Conservation (phyloP, 2,113 vertebrate genomes). For the Pipa parva region DNA sequence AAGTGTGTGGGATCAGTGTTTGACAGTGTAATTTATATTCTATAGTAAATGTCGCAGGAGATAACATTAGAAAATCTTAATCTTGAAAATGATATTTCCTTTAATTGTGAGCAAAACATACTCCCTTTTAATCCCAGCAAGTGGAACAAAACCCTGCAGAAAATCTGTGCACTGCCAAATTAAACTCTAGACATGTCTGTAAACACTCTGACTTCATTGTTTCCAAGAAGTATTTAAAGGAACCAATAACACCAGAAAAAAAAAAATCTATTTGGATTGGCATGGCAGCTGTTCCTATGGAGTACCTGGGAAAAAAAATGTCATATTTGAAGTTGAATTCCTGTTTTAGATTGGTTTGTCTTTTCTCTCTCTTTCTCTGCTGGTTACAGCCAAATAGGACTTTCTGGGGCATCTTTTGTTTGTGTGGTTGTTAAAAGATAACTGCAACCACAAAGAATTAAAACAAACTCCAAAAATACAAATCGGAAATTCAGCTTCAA, state of each 20-base stretch:
- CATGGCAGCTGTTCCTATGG: conserved; percentile 1
- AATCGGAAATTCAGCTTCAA: no score
- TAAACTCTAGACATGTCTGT: conserved; percentile 46
- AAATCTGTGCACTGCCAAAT: conserved; percentile 51
- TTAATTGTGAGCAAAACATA: conserved; percentile 63
- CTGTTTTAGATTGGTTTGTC: no score
- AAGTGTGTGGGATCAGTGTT: conserved; percentile 48
- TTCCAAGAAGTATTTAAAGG: conserved; percentile 47
- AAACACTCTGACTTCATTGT: conserved; percentile 32
- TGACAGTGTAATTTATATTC: conserved; percentile 55
- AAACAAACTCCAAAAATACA: no score
- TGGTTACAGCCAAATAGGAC: background rate
- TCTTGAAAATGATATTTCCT: conserved; percentile 67
- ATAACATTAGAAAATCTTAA: conserved; percentile 56
- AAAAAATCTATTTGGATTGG: conserved; percentile 34
- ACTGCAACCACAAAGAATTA: no score
- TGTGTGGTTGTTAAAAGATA: no score
- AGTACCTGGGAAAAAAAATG: background rate
- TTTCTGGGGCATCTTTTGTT: no score
- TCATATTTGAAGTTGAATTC: no score
- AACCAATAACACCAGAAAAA: no score
- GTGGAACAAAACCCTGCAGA: conserved; percentile 38
- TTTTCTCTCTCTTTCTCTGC: no score
- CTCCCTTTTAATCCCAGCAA: conserved; percentile 57
- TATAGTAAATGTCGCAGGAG: conserved; percentile 47